Evolutionary conservation across 2,113 vertebrate species (phyloP), one percentile per base, ranked within the genome.

Genomic region (Hydrolagus affinis): DNA sequence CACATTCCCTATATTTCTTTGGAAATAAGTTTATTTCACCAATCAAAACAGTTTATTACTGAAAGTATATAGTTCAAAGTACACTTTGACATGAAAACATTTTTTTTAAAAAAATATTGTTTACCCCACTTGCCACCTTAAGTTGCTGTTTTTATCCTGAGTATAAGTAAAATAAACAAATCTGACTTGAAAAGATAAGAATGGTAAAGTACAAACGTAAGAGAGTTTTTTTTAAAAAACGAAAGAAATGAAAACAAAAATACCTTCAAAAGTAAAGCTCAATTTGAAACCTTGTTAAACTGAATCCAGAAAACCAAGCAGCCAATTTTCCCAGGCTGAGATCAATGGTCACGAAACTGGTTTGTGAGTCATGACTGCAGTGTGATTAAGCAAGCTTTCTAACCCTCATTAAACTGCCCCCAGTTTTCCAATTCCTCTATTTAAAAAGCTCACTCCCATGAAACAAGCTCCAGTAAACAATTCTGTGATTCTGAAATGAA

Each of bases 401-500:
- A 28, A 28, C 60, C 60, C 78, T 68, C 60, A 83, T 83, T 83
- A 83, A 66, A 83, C 78, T 66, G 30, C 23, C 11, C 59, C 78
- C 64, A 60, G 59, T 80, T 80, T 80, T 80, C 62, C 21, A 80
- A 80, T 25, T 80, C 76, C 76, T 28, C 57, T 80, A 60, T 80
- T 64, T 80, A 80, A 62, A 80, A 80, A 80, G 23, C 76, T 25
- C 59, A 80, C 57, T 80, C 76, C 59, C 8, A n/a, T 28, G 76
- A 80, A 80, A 62, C 76, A 25, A 66, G 78, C 78, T 64, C 25
- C 8, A 30, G 78, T 60, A 83, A 83, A 68, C 15, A 25, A 66
- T 83, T 83, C 28, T 83, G 60, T 66, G 66, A 83, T 83, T 83
- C 78, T 28, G 44, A 83, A 83, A 83, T 83, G 64, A 83, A 68